Conservation (phyloP, 2,888 invertebrate genomes). For the Hylaea fasciaria region DNA sequence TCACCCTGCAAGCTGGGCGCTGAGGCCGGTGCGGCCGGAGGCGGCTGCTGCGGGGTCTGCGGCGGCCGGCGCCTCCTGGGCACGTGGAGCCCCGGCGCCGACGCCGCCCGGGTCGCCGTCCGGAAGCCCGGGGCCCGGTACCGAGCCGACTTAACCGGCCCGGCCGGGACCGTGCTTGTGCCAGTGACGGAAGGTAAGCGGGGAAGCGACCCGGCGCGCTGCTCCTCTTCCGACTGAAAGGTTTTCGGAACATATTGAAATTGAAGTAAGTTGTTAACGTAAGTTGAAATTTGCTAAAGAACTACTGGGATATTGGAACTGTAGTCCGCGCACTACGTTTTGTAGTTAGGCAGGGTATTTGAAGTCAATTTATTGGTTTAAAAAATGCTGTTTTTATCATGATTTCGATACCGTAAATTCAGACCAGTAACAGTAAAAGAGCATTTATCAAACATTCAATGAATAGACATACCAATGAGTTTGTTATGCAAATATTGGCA, state of each 20-base stretch:
- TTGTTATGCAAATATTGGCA: conserved; percentile 42
- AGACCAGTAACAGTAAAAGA: background rate
- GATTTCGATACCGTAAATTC: too few species aligned
- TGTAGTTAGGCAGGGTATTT: too few species aligned
- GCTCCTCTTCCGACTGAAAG: conserved; percentile 82
- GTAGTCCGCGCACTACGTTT: too few species aligned
- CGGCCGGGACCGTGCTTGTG: conserved; percentile 81
- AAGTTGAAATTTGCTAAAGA: too few species aligned
- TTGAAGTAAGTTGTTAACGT: too few species aligned
- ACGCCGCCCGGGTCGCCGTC: conserved; percentile 90
- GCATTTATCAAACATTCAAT: conserved; percentile 19
- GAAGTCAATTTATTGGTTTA: too few species aligned
- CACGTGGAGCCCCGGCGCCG: conserved; percentile 90
- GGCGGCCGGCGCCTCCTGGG: conserved; percentile 85
- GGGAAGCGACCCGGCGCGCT: conserved; percentile 91
- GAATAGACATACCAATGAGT: conserved; percentile 16
- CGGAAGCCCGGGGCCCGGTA: conserved; percentile 94
- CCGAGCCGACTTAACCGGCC: conserved; percentile 92
- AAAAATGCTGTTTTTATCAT: too few species aligned
- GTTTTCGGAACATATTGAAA: background rate
- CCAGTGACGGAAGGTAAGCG: conserved; percentile 86
- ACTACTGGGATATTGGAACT: too few species aligned
- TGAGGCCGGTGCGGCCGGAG: conserved; percentile 74
- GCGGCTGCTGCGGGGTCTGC: conserved; percentile 70
- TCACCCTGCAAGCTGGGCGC: conserved; percentile 86